Conservation (phyloP, 2,888 invertebrate species). For the Drosophila diplacantha region DNA sequence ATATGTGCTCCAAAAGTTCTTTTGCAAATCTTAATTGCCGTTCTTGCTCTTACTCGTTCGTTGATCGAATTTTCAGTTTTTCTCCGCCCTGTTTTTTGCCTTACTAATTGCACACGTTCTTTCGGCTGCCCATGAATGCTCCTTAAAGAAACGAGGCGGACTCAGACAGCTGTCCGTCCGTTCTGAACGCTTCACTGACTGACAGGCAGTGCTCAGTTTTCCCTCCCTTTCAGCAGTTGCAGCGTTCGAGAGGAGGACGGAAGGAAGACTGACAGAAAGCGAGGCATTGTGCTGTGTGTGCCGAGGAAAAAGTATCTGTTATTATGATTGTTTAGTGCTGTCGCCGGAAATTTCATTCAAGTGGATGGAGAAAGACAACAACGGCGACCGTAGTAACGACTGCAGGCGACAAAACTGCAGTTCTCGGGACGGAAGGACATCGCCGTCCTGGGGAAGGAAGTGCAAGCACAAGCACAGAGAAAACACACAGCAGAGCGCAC, state of each 20-base stretch:
- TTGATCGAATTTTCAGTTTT: constrained; percentile 2
- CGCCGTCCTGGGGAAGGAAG: constrained; percentile 15
- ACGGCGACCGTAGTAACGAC: constrained; percentile 31
- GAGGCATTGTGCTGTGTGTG: constrained; percentile 37
- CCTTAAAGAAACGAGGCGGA: constrained; percentile 20
- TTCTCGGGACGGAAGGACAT: constrained; percentile 28
- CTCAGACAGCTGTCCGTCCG: constrained; percentile 49
- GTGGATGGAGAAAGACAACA: constrained; percentile 47
- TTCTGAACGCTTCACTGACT: constrained; percentile 40
- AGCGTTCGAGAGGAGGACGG: background rate
- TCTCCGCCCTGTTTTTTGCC: background rate
- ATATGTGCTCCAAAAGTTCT: background rate
- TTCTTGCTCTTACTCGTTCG: constrained; percentile 2
- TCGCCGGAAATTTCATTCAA: constrained; percentile 71
- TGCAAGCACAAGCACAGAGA: background rate
- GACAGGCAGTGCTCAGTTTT: constrained; percentile 52
- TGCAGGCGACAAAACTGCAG: constrained; percentile 59
- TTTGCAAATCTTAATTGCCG: constrained; percentile 10
- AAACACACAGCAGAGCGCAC: constrained; percentile 7
- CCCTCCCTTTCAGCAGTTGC: constrained; percentile 7
- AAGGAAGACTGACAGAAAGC: constrained; percentile 30
- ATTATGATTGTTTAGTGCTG: constrained; percentile 74
- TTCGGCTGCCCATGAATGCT: constrained; percentile 10
- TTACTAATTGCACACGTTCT: constrained; percentile 32
- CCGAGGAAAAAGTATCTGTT: constrained; percentile 59